A percentile compares a stretch with the other conserved stretches of the same genome.
These are phyloP conservation scores for Eretmocerus hayati DNA, from an alignment of 2,888 invertebrate species.

Conservation along the genomic window DNA sequence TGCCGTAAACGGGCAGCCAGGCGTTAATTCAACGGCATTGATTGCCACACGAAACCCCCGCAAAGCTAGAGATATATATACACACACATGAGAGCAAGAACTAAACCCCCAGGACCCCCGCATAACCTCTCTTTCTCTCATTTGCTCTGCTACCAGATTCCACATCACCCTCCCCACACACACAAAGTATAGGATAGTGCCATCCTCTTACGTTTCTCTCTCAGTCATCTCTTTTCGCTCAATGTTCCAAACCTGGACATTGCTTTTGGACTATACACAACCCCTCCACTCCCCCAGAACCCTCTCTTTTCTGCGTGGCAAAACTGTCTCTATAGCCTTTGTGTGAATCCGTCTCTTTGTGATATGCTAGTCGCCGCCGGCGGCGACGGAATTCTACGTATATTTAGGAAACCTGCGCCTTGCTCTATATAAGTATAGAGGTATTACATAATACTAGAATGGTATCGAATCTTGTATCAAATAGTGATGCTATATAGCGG, in stretches of 20 bases:
- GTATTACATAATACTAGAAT: too few species aligned
- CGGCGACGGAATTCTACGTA: too few species aligned
- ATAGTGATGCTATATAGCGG: too few species aligned
- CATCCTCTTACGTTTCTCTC: background rate
- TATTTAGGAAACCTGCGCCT: too few species aligned
- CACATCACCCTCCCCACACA: background rate
- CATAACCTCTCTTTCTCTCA: constrained; percentile 1
- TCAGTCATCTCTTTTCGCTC: background rate
- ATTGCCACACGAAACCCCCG: constrained; percentile 41
- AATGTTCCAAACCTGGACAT: too few species aligned
- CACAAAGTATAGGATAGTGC: background rate
- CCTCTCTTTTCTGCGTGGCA: background rate
- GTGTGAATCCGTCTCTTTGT: constrained; percentile 8
- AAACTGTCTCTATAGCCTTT: background rate
- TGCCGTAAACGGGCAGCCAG: constrained; percentile 46
- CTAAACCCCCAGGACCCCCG: constrained; percentile 18
- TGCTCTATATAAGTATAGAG: too few species aligned
- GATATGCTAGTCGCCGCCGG: constrained; percentile 3
- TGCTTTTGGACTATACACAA: too few species aligned
- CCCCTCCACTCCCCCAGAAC: too few species aligned
- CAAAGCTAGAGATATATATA: too few species aligned
- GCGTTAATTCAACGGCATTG: constrained; percentile 47
- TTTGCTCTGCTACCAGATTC: background rate
- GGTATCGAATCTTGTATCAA: too few species aligned
- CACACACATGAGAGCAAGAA: too few species aligned